Evolutionary conservation across 2,113 vertebrate genomes (phyloP).

Genomic region (Scomber colias): DNA sequence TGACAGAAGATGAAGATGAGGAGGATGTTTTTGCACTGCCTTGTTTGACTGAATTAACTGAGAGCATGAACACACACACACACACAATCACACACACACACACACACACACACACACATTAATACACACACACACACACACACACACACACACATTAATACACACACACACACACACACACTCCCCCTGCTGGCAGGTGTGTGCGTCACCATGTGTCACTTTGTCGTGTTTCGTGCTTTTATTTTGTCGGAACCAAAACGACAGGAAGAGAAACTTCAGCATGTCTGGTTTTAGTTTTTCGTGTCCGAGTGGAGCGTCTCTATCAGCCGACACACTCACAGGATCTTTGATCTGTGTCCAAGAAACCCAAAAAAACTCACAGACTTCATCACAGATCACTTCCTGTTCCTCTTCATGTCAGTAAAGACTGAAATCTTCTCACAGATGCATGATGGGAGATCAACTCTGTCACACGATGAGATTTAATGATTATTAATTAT

Average conservation of each 20-base stretch:
- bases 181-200: neutral
- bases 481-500: neutral
- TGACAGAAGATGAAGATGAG: constrained; percentile 47
- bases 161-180: constrained; percentile 32
- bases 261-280: no score
- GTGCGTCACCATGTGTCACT: constrained; percentile 33
- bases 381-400: neutral
- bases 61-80: constrained; percentile 37
- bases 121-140: constrained; percentile 35
- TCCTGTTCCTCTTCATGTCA: neutral
- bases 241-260: constrained; percentile 36
- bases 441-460: neutral
- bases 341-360: neutral
- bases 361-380: no score
- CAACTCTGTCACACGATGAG: neutral
- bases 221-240: constrained; percentile 18
- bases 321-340: neutral
- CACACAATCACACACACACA: constrained; percentile 21
- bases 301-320: neutral
- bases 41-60: constrained; percentile 26
- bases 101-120: constrained; percentile 35
- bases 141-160: constrained; percentile 36
- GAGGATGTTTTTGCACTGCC: constrained; percentile 63
- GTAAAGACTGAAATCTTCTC: neutral
- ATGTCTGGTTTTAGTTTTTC: neutral